phyloP scores from a whole-genome alignment of 2,888 invertebrate species.

The Drosophila differens region DNA sequence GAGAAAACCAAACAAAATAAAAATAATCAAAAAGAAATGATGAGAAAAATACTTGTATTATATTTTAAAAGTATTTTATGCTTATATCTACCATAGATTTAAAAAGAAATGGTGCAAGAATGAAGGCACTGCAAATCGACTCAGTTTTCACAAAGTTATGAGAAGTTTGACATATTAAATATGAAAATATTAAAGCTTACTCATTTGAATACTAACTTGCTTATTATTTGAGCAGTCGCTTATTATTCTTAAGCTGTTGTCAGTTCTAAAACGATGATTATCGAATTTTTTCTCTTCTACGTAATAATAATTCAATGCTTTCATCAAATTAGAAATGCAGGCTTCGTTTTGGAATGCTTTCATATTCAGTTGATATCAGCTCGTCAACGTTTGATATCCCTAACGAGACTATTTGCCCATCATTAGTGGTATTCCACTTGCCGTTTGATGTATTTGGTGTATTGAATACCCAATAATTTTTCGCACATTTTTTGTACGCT shows the following conservation, averaged over 20 bases:
- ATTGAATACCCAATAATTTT: conserved; percentile 56
- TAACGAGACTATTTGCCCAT: conserved; percentile 66
- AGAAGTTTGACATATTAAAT: not conserved
- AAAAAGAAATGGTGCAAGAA: not conserved
- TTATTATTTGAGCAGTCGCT: not conserved
- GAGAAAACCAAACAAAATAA: not conserved
- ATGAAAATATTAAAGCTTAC: not conserved
- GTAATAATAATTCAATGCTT: not conserved
- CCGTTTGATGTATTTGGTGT: conserved; percentile 26
- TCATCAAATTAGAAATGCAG: not conserved
- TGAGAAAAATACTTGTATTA: not conserved
- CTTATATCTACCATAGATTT: not conserved
- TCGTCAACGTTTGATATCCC: conserved; percentile 43
- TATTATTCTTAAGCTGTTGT: not conserved
- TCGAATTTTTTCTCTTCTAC: not conserved
- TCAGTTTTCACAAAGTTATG: not conserved
- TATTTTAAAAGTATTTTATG: not conserved
- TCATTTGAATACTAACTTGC: not conserved
- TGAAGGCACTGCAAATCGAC: not conserved
- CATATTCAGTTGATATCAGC: conserved; percentile 28
- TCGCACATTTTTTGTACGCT: conserved; percentile 35
- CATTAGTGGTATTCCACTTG: conserved; percentile 46
- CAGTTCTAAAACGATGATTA: not conserved
- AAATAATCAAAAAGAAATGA: not conserved
- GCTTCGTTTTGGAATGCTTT: conserved; percentile 4